Base-by-base conservation (phyloP, 2,888 invertebrate genomes). In the Chrysodeixis includens region DNA sequence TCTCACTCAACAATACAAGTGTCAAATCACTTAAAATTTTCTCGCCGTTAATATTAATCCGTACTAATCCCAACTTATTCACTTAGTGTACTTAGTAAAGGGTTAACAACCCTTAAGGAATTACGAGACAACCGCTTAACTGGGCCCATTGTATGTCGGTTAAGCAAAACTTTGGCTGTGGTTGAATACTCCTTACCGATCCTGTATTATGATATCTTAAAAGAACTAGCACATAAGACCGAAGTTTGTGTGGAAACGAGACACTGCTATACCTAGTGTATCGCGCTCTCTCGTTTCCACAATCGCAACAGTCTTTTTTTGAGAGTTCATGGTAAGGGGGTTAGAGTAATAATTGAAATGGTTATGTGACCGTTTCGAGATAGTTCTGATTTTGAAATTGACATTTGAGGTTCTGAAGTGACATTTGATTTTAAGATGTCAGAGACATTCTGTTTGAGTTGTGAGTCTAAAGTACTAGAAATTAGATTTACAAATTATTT, bases 161-260 rank as follows among this genome's bases (percentile, higher is more conserved):
- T 69, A 67, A 58, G 44, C 32, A 2, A 44, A 74, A 68, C 74
- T 77, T 77, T 56, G 59, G 63, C 54, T 62, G 56, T 64, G 55
- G 54, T 30, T 10, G 0, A 26, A 7, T 30, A 46, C 51, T 72
- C 10, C 30, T 30, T 30, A 9, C 30, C n/a, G n/a, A n/a, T n/a
- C n/a, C n/a, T n/a, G n/a, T n/a, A n/a, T n/a, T n/a, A n/a, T n/a
- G n/a, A n/a, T n/a, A 0, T 30, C 9, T 30, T 30, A 30, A 30
- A 8, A 30, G 9, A 30, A 30, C 30, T 30, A 30, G 6, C 30
- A 3, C 5, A 30, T n/a, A n/a, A 26, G 26, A 26, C 26, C 26
- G n/a, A n/a, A 26, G 26, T 26, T 26, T 26, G 2, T 26, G 26
- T 6, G 26, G 26, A 26, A 26, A 26, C 26, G 26, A 26, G 26